phyloP scores from a whole-genome alignment of 2,888 invertebrate genomes.

The Seira sanloemensis region DNA sequence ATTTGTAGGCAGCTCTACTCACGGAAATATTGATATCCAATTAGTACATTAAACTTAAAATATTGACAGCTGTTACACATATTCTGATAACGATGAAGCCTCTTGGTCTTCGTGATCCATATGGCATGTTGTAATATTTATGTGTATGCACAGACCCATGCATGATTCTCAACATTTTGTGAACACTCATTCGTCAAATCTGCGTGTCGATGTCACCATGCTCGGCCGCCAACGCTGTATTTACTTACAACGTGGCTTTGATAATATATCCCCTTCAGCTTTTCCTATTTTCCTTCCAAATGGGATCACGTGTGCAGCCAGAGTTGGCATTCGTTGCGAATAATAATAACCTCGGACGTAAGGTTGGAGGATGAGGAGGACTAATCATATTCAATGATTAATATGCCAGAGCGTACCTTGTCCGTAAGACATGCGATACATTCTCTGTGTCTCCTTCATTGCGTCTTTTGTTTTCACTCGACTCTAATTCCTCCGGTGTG shows the following conservation, averaged over 20 bases:
- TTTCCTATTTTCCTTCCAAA: background rate
- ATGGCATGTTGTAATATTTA: no score
- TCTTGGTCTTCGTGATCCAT: no score
- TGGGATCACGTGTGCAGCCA: background rate
- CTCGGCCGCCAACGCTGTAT: background rate
- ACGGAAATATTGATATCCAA: conserved; percentile 53
- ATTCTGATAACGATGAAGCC: no score
- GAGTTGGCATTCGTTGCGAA: background rate
- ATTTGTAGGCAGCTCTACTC: background rate
- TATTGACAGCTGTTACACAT: conserved; percentile 28
- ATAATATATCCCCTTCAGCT: background rate
- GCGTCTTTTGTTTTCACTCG: background rate
- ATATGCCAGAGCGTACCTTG: conserved; percentile 53
- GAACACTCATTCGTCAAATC: background rate
- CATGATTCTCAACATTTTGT: conserved; percentile 4
- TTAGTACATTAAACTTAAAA: conserved; percentile 45
- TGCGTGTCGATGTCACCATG: background rate
- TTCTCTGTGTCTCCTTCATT: background rate
- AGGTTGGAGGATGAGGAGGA: conserved; percentile 13
- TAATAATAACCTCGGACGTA: background rate
- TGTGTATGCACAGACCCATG: no score
- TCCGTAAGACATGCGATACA: conserved; percentile 11
- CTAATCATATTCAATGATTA: conserved; percentile 59
- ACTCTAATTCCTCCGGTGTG: background rate
- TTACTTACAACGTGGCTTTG: background rate